Base-by-base conservation (phyloP, 1,140 invertebrate genomes). In the Rhagoletis pomonella region DNA sequence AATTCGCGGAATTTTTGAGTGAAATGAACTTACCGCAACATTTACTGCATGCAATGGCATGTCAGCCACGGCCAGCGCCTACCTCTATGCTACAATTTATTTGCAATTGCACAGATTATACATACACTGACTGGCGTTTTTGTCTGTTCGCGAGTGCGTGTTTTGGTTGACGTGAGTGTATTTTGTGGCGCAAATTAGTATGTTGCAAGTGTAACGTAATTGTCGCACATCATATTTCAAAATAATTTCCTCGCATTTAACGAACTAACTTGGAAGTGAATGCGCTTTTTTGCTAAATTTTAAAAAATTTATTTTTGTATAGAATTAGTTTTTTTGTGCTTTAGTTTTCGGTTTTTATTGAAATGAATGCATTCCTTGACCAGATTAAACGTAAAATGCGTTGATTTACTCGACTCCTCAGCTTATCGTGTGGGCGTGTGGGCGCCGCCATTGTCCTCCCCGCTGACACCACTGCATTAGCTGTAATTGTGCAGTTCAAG, bases 11-110 rank as follows among this genome's bases (percentile, higher is more conserved):
- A 81, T 81, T 81, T 81, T 67, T 39, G 47, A 81, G 47, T 81
- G 47, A 81, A 81, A 81, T 81, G 47, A 81, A 81, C 73, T 81
- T 81, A 81, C 73, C 73, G 73, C 73, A 81, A 81, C 73, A 81
- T 81, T 81, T 55, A 81, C 73, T 81, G 73, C 73, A 81, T 81
- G 73, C 73, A 81, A 81, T 19, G 44, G 73, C 50, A 81, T 55
- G 73, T n/a, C 9, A 73, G 73, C 44, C 73, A 81, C 47, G 4
- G 4, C 50, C n/a, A 10, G 73, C 73, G 73, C 73, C 73, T 81
- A 81, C n/a, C 73, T 50, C 14, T 81, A 81, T 50, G 73, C 73
- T 81, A 81, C 73, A 81, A 81, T 81, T 81, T 81, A 81, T 81
- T 81, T 81, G 47, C 73, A 81, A 7, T 81, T 81, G 39, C 50